Conservation (phyloP, 1,140 invertebrate genomes). For the Hylaeus volcanicus region DNA sequence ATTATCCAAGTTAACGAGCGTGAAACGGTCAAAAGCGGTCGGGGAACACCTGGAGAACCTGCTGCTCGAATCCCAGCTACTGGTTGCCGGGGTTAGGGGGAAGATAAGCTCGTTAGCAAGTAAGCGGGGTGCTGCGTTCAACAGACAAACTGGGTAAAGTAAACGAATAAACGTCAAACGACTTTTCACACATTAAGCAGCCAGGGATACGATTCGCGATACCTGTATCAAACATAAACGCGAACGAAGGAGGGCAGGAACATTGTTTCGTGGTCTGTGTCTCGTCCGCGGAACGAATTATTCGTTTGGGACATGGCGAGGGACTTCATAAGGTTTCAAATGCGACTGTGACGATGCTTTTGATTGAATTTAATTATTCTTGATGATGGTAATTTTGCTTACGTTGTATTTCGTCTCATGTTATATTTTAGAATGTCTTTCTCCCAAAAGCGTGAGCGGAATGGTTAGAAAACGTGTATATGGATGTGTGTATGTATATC, state of each 20-base stretch:
- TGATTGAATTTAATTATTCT: slow-evolving; percentile 14
- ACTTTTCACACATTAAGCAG: slow-evolving; percentile 60
- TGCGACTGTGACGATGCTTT: background rate
- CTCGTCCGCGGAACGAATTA: background rate
- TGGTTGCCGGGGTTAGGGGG: slow-evolving; percentile 23
- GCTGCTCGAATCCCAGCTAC: slow-evolving; percentile 48
- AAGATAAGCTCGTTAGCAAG: slow-evolving; percentile 57
- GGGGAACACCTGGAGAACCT: slow-evolving; percentile 52
- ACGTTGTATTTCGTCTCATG: background rate
- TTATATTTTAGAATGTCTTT: no score
- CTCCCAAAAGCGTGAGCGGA: no score
- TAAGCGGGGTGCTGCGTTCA: slow-evolving; percentile 35
- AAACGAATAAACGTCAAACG: slow-evolving; percentile 61
- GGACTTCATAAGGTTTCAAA: background rate
- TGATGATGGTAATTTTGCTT: background rate
- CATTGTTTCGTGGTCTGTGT: background rate
- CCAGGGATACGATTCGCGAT: slow-evolving; percentile 39
- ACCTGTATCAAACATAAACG: slow-evolving; percentile 17
- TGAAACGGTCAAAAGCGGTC: slow-evolving; percentile 70
- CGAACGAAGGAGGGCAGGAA: background rate
- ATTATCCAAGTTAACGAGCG: slow-evolving; percentile 72
- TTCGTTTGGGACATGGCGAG: slow-evolving; percentile 2
- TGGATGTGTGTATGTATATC: no score
- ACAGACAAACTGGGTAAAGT: slow-evolving; percentile 49
- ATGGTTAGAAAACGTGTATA: no score